A percentile compares a stretch with the other conserved stretches of the same genome.
Conservation (phyloP, 2,888 invertebrate species). For the Machimus atricapillus region DNA sequence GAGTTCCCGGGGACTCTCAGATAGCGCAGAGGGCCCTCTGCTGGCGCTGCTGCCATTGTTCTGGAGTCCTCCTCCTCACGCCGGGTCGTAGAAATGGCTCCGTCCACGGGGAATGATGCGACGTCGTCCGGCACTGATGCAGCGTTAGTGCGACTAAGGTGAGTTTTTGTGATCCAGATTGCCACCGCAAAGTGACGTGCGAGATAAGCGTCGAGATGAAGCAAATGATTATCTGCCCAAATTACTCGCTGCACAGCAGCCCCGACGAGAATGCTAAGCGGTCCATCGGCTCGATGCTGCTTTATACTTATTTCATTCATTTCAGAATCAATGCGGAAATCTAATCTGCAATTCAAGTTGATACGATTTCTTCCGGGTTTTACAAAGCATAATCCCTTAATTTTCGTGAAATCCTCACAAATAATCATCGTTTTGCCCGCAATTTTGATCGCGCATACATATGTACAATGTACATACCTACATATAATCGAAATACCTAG, state of each 20-base stretch:
- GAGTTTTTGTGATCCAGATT: conserved; percentile 7
- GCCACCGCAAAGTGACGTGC: not conserved
- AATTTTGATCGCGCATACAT: too few relatives aligned
- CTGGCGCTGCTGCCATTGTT: not conserved
- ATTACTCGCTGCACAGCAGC: not conserved
- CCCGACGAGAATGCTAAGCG: not conserved
- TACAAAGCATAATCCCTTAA: too few relatives aligned
- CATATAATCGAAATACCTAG: too few relatives aligned
- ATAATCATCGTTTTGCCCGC: too few relatives aligned
- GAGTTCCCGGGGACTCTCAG: not conserved
- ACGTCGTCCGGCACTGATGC: not conserved
- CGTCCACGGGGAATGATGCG: not conserved
- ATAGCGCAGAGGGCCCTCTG: not conserved
- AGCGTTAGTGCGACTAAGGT: not conserved
- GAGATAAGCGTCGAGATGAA: not conserved
- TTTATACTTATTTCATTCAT: not conserved
- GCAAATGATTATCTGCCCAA: not conserved
- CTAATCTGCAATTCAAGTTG: not conserved
- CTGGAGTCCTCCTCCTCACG: not conserved
- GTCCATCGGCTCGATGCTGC: not conserved
- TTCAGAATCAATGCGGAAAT: not conserved
- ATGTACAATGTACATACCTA: too few relatives aligned
- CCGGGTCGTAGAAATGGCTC: conserved; percentile 8
- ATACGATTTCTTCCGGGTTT: not conserved
- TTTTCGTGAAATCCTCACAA: too few relatives aligned